phyloP scores from a whole-genome alignment of 2,797 vertebrate genomes.

The Oryzias sinensis region DNA sequence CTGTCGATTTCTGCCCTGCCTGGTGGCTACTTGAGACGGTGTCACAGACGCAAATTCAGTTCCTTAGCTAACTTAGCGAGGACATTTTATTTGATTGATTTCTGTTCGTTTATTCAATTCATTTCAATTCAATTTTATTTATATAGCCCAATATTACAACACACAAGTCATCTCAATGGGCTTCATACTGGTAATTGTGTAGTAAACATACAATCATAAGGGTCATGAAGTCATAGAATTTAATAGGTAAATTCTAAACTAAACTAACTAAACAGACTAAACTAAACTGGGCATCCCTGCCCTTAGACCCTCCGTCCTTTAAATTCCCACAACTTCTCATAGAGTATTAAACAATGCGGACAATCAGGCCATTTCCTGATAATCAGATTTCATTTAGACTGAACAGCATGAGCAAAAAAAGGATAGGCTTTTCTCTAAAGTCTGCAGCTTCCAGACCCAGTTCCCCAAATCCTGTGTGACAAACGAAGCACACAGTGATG shows the following conservation, averaged over 20 bases:
- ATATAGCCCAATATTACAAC: too few species aligned
- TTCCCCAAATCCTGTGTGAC: slow-evolving; percentile 41
- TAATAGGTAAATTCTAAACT: too few species aligned
- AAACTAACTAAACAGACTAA: too few species aligned
- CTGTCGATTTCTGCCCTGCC: slow-evolving; percentile 48
- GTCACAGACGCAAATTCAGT: slow-evolving; percentile 16
- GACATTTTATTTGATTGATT: neutral
- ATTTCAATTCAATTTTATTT: too few species aligned
- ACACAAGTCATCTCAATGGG: too few species aligned
- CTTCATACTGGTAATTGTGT: too few species aligned
- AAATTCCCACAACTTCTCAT: neutral
- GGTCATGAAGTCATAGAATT: too few species aligned
- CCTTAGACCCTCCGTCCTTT: too few species aligned
- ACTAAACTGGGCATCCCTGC: too few species aligned
- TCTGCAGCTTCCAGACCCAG: slow-evolving; percentile 29
- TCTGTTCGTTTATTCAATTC: neutral
- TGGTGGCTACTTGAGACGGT: slow-evolving; percentile 43
- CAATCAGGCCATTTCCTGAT: slow-evolving; percentile 8
- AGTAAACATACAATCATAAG: too few species aligned
- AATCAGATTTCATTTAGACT: slow-evolving; percentile 15
- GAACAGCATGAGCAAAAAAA: neutral
- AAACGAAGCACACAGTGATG: slow-evolving; percentile 29
- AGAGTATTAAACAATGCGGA: slow-evolving; percentile 2
- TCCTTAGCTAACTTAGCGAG: neutral
- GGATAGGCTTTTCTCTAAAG: slow-evolving; percentile 16